Evolutionary conservation across 1,140 invertebrate species (phyloP).

Genomic region (Panonychus citri): DNA sequence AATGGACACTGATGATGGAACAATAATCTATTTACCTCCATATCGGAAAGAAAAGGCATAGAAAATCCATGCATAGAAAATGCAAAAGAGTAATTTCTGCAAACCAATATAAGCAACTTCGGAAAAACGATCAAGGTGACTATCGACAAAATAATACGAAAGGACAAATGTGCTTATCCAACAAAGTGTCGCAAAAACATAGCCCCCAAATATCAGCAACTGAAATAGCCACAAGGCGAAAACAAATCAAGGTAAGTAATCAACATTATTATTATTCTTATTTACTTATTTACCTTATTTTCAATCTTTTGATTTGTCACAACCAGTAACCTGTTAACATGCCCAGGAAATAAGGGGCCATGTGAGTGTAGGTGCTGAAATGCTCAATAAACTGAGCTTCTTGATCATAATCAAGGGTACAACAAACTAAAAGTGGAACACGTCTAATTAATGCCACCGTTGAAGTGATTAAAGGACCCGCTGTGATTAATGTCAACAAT

Average conservation of each 20-base stretch:
- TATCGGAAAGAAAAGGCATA: background rate
- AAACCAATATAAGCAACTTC: background rate
- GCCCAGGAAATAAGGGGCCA: conserved; percentile 14
- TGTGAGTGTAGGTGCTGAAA: conserved; percentile 14
- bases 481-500: background rate
- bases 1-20: too few species aligned
- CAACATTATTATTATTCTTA: background rate
- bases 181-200: background rate
- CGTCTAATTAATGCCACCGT: background rate
- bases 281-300: background rate
- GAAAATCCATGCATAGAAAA: background rate
- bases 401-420: background rate
- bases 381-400: background rate
- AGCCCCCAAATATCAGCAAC: background rate
- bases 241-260: background rate
- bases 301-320: background rate
- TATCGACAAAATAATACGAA: background rate
- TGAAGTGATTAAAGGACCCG: background rate
- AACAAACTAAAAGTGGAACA: background rate
- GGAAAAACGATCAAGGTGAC: background rate
- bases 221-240: background rate
- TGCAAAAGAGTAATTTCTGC: background rate
- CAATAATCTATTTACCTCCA: background rate
- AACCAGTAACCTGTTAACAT: conserved; percentile 12
- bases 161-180: background rate